Conservation (phyloP, 2,113 vertebrate species). For the Crypturellus undulatus region DNA sequence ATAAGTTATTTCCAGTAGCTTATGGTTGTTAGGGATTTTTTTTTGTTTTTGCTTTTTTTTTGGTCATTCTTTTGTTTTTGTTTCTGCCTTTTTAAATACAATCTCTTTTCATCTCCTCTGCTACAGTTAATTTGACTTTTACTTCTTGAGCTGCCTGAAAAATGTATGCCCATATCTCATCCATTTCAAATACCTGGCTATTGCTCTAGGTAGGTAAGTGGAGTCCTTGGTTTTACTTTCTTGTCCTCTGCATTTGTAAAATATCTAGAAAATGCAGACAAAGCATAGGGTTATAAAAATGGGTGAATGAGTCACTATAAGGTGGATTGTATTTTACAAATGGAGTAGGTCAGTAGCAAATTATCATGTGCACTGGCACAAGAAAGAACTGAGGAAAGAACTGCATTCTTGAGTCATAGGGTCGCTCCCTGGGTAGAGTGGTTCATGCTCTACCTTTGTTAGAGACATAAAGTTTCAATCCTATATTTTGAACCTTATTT, state of each 20-base stretch:
- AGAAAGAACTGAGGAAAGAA: conserved; percentile 33
- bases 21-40: background rate
- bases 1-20: no score
- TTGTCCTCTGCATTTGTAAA: background rate
- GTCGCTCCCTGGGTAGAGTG: background rate
- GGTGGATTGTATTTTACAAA: conserved; percentile 48
- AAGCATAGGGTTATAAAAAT: conserved; percentile 47
- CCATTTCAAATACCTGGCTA: background rate
- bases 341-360: conserved; percentile 26
- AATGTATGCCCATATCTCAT: background rate
- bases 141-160: background rate
- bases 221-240: conserved; percentile 10
- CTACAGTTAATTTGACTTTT: background rate
- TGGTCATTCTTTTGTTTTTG: background rate
- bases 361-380: background rate
- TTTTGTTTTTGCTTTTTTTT: no score
- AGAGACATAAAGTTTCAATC: background rate
- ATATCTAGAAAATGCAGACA: background rate
- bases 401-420: conserved; percentile 41
- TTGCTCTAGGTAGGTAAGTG: background rate
- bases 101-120: background rate
- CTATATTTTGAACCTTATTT: background rate
- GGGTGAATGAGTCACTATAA: conserved; percentile 30
- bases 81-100: background rate
- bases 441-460: conserved; percentile 40